Percentiles rank a stretch among this genome's conserved stretches.
Evolutionary conservation across 2,888 invertebrate genomes (phyloP).

Genomic region (Tanytarsus gracilentus): DNA sequence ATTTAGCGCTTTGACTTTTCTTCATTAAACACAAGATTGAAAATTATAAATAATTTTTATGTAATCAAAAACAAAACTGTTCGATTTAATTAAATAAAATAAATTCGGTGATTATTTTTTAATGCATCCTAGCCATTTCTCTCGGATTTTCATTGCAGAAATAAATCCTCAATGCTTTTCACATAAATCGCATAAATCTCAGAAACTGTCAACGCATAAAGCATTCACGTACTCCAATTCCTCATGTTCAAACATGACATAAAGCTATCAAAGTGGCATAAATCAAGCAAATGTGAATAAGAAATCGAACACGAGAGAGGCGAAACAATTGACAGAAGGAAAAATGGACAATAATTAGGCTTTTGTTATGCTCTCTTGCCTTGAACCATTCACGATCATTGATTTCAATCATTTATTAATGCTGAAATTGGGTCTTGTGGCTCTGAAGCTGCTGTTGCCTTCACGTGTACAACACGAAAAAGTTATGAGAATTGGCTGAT

Average conservation of each 20-base stretch:
- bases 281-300: neutral
- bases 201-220: slow-evolving; percentile 12
- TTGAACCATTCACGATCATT: neutral
- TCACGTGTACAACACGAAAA: neutral
- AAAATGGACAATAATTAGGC: slow-evolving; percentile 16
- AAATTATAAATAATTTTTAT: too few relatives aligned
- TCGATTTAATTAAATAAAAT: too few relatives aligned
- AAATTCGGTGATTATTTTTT: too few relatives aligned
- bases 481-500: neutral
- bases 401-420: slow-evolving; percentile 9
- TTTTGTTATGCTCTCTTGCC: slow-evolving; percentile 2
- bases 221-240: slow-evolving; percentile 2
- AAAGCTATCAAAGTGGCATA: slow-evolving; percentile 16
- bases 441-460: neutral
- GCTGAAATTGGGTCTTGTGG: neutral
- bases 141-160: too few relatives aligned
- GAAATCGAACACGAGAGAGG: neutral
- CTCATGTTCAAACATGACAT: slow-evolving; percentile 8
- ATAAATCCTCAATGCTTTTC: too few relatives aligned
- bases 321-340: slow-evolving; percentile 16
- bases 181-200: slow-evolving; percentile 9
- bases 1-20: too few relatives aligned
- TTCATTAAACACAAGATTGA: too few relatives aligned
- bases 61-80: too few relatives aligned
- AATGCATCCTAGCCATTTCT: too few relatives aligned